Evolutionary conservation across 2,113 vertebrate species (phyloP).

Genomic region (Asarcornis scutulata): DNA sequence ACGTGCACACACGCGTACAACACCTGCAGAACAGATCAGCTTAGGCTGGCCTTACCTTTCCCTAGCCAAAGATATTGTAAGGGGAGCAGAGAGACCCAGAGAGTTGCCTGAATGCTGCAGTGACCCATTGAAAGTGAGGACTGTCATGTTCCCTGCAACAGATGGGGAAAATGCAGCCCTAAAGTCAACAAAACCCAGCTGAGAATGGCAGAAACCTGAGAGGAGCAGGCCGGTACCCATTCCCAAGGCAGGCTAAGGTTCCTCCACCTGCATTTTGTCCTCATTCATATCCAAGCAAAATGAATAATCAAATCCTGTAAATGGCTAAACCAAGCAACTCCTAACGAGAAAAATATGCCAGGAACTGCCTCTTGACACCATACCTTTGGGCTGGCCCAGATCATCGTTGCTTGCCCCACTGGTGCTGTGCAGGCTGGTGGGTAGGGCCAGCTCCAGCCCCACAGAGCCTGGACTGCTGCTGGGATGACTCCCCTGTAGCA

Average conservation of each 20-base stretch:
- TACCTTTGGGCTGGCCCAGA: neutral
- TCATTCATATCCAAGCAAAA: neutral
- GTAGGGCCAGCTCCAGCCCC: neutral
- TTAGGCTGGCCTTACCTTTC: neutral
- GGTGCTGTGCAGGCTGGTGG: neutral
- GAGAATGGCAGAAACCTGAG: neutral
- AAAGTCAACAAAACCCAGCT: neutral
- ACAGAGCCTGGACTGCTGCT: rapidly evolving
- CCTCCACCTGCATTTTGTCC: neutral
- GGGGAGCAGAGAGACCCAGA: neutral
- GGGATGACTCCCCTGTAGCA: neutral
- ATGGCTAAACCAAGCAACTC: neutral
- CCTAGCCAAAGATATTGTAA: neutral
- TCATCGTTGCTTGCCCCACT: neutral
- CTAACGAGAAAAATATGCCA: neutral
- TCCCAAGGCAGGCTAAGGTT: rapidly evolving
- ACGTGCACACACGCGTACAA: neutral
- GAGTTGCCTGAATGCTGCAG: neutral
- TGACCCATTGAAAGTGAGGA: neutral
- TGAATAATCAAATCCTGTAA: neutral
- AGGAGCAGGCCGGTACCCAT: neutral
- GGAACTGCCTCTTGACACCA: neutral
- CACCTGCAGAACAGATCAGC: neutral
- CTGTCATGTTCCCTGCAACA: neutral
- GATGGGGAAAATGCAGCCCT: neutral